Conservation (phyloP, 2,113 vertebrate genomes). For the Orcinus orca region DNA sequence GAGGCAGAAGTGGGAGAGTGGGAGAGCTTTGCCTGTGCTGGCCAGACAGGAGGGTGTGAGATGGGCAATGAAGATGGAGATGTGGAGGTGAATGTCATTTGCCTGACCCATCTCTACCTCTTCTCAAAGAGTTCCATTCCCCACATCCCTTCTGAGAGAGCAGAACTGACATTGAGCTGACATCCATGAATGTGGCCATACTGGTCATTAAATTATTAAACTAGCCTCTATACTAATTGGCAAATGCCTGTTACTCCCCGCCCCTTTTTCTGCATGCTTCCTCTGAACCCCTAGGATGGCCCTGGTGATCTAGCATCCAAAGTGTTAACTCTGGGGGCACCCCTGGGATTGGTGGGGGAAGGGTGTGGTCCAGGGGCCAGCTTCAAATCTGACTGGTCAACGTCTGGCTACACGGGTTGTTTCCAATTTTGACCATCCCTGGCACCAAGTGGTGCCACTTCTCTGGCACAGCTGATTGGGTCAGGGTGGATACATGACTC, state of each 20-base stretch:
- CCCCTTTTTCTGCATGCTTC: background rate
- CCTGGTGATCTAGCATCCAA: background rate
- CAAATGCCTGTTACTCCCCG: background rate
- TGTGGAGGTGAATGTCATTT: background rate
- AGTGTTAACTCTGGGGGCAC: background rate
- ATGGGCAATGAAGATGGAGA: background rate
- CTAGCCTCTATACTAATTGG: background rate
- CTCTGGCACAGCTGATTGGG: background rate
- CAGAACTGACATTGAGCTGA: background rate
- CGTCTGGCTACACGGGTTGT: background rate
- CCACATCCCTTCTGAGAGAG: background rate
- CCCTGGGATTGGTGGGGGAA: background rate
- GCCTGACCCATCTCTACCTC: background rate
- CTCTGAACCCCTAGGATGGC: background rate
- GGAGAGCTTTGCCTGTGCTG: background rate
- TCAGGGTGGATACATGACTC: background rate
- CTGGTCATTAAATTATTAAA: background rate
- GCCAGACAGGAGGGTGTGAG: background rate
- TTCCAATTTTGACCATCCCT: background rate
- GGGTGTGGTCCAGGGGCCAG: background rate
- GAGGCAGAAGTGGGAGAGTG: background rate
- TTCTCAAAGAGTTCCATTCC: background rate
- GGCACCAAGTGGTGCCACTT: background rate
- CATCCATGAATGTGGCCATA: background rate
- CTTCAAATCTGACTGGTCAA: background rate